Evolutionary conservation across 2,113 vertebrate genomes (phyloP).

Genomic region (Passer montanus): DNA sequence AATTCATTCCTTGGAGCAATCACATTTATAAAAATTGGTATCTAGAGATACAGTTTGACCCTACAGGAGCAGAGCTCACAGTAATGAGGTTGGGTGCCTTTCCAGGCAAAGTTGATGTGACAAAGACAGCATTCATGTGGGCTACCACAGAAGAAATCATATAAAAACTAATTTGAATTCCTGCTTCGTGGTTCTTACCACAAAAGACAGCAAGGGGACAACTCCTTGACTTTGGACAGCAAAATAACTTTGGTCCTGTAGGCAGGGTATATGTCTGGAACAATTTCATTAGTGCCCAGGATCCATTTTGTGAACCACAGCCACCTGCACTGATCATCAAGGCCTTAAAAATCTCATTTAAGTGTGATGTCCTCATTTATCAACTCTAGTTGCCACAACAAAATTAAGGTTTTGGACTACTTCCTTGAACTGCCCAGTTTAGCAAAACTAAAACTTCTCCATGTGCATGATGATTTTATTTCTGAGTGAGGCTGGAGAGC

Average conservation of each 20-base stretch:
- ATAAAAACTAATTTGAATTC: background rate
- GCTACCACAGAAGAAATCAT: background rate
- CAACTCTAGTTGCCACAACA: background rate
- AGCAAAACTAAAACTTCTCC: background rate
- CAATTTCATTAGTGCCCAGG: background rate
- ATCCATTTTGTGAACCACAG: background rate
- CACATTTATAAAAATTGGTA: background rate
- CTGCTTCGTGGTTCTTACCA: background rate
- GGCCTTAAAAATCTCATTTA: background rate
- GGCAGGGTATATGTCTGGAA: background rate
- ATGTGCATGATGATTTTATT: background rate
- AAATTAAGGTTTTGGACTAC: background rate
- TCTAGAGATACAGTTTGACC: background rate
- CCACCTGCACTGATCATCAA: background rate
- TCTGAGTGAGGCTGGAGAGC: background rate
- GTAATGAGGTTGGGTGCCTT: background rate
- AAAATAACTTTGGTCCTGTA: background rate
- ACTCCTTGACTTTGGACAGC: background rate
- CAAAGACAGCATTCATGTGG: background rate
- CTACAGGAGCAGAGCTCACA: background rate
- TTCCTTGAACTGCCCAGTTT: background rate
- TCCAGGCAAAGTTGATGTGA: background rate
- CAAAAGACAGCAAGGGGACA: background rate
- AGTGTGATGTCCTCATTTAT: background rate
- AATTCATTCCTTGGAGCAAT: constrained; percentile 12